phyloP scores from a whole-genome alignment of 2,888 invertebrate species.

The Lasius platythorax region DNA sequence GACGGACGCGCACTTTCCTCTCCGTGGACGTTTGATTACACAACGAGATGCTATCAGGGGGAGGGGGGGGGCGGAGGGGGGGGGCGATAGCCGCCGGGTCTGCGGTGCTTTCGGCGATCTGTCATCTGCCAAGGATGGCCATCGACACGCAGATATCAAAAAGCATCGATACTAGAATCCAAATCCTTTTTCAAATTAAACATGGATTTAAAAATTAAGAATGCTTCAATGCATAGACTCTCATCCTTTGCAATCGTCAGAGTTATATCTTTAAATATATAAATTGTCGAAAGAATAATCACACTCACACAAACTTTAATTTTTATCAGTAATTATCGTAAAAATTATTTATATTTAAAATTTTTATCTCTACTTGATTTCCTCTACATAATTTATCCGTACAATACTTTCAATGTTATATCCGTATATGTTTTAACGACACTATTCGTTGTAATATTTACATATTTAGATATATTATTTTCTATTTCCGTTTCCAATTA shows the following conservation, averaged over 20 bases:
- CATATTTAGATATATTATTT: too few species aligned
- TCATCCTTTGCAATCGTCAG: not conserved
- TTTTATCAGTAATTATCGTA: not conserved
- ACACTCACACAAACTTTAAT: not conserved
- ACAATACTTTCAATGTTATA: not conserved
- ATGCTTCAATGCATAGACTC: not conserved
- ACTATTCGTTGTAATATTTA: not conserved
- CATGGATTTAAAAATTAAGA: too few species aligned
- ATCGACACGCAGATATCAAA: conserved; percentile 6
- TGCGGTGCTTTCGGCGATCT: conserved; percentile 8
- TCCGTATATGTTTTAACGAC: not conserved
- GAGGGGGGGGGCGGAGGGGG: too few species aligned
- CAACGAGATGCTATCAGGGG: conserved; percentile 31
- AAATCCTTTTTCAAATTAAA: not conserved
- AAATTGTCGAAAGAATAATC: not conserved
- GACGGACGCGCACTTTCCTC: conserved; percentile 39
- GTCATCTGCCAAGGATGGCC: conserved; percentile 29
- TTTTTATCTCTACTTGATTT: not conserved
- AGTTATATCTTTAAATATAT: not conserved
- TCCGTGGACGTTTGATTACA: conserved; percentile 51
- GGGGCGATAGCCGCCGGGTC: conserved; percentile 1
- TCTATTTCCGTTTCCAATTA: not conserved
- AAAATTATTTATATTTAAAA: not conserved
- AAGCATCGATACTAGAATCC: not conserved
- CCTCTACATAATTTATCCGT: not conserved